A percentile compares a stretch with the other conserved stretches of the same genome.
These are phyloP conservation scores for Amblyopsis rosae DNA, from an alignment of 2,113 vertebrate genomes.

Conservation along the genomic window DNA sequence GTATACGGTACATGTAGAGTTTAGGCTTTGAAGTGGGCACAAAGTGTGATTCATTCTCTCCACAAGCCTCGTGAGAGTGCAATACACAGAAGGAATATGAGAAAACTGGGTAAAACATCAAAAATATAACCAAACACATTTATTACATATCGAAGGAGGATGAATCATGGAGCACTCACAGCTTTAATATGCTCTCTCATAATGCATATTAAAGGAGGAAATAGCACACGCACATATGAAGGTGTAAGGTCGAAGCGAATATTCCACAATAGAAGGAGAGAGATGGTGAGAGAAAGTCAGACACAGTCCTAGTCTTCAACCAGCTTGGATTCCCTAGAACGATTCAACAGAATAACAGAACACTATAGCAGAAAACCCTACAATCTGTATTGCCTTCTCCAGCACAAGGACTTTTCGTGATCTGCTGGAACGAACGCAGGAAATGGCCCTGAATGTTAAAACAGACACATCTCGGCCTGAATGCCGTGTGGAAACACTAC, in stretches of 20 bases:
- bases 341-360: conserved; percentile 37
- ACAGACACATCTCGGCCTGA: conserved; percentile 51
- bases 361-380: conserved; percentile 13
- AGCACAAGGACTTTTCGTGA: conserved; percentile 24
- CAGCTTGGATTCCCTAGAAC: conserved; percentile 35
- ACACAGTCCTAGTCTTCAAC: conserved; percentile 6
- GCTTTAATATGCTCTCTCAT: conserved; percentile 64
- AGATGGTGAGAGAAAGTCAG: conserved; percentile 11
- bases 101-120: conserved; percentile 18
- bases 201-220: conserved; percentile 58
- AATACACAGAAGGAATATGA: conserved; percentile 52
- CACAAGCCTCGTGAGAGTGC: conserved; percentile 29
- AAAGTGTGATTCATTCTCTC: conserved; percentile 62
- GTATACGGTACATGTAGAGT: conserved; percentile 59
- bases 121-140: conserved; percentile 29
- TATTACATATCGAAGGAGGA: conserved; percentile 60
- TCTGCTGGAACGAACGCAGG: conserved; percentile 34
- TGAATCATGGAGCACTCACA: conserved; percentile 47
- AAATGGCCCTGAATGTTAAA: conserved; percentile 45
- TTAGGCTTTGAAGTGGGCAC: conserved; percentile 50
- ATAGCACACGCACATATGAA: conserved; percentile 49
- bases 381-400: conserved; percentile 18
- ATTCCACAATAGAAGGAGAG: conserved; percentile 26
- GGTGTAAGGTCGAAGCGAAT: conserved; percentile 22
- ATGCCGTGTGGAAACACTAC: conserved; percentile 49